Evolutionary conservation across 2,797 vertebrate species (phyloP).

Genomic region (Clamator glandarius): DNA sequence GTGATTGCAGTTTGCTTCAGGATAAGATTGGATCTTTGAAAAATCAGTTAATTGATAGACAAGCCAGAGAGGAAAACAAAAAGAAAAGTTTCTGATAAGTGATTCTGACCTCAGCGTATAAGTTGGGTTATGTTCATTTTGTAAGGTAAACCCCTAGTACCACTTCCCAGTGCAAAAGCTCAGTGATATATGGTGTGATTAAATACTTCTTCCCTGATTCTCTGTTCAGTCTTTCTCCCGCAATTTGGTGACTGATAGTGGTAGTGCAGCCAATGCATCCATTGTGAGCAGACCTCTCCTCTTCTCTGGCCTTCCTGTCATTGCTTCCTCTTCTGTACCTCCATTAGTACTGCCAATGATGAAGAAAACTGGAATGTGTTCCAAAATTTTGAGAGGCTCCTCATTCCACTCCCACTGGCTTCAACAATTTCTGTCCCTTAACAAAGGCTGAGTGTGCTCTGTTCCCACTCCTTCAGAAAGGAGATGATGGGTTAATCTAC

Average conservation of each 20-base stretch:
- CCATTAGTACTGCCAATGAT: slow-evolving; percentile 4
- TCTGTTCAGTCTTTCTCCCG: neutral
- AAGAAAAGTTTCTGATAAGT: neutral
- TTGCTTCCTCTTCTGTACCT: slow-evolving; percentile 10
- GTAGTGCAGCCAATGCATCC: neutral
- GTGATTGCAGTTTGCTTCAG: slow-evolving; percentile 18
- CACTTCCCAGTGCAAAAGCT: neutral
- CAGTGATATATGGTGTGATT: slow-evolving; percentile 8
- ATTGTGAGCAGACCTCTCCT: neutral
- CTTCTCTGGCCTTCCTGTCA: neutral
- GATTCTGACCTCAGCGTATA: neutral
- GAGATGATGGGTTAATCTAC: neutral
- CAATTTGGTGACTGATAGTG: slow-evolving; percentile 14
- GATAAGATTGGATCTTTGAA: slow-evolving; percentile 23
- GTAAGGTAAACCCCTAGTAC: neutral
- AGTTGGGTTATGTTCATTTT: slow-evolving; percentile 1
- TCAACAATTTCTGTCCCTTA: neutral
- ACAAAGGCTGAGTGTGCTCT: neutral
- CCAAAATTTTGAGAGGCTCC: neutral
- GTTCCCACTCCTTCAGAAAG: neutral
- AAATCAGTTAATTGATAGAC: slow-evolving; percentile 37
- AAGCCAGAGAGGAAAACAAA: slow-evolving; percentile 16
- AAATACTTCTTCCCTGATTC: slow-evolving; percentile 32
- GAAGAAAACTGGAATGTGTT: slow-evolving; percentile 19
- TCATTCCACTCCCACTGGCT: neutral